Evolutionary conservation across 2,888 invertebrate species (phyloP).

Genomic region (Eubasilissa splendida): DNA sequence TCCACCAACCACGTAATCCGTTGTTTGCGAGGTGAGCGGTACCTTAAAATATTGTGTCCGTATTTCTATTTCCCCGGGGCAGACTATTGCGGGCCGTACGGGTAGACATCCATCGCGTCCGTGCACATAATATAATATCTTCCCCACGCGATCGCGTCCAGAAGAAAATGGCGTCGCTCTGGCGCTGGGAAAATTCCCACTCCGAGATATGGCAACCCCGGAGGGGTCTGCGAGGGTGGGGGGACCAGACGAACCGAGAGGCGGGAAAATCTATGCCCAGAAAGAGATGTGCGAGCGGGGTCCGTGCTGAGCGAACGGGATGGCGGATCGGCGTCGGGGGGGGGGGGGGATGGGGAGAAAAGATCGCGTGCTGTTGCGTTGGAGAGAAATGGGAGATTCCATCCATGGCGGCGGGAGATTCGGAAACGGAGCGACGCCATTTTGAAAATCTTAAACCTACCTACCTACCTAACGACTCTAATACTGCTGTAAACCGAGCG

Average conservation of each 20-base stretch:
- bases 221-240: background rate
- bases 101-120: too few species aligned
- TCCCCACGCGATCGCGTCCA: constrained; percentile 19
- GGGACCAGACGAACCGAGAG: background rate
- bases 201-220: constrained; percentile 28
- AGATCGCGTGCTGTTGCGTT: constrained; percentile 34
- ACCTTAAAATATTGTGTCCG: too few species aligned
- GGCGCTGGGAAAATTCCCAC: constrained; percentile 32
- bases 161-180: constrained; percentile 37
- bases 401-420: constrained; percentile 6
- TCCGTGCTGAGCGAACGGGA: background rate
- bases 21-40: too few species aligned
- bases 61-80: too few species aligned
- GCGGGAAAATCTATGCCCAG: constrained; percentile 39
- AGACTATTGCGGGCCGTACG: too few species aligned
- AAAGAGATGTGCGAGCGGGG: constrained; percentile 12
- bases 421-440: constrained; percentile 33
- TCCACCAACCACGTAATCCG: background rate
- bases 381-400: constrained; percentile 30
- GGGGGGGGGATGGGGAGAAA: constrained; percentile 18
- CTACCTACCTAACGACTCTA: too few species aligned
- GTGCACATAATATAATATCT: constrained; percentile 4
- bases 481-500: too few species aligned
- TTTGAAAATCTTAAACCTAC: constrained; percentile 11
- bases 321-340: background rate